Evolutionary conservation across 2,888 invertebrate species (phyloP).

Genomic region (Diarsia brunnea): DNA sequence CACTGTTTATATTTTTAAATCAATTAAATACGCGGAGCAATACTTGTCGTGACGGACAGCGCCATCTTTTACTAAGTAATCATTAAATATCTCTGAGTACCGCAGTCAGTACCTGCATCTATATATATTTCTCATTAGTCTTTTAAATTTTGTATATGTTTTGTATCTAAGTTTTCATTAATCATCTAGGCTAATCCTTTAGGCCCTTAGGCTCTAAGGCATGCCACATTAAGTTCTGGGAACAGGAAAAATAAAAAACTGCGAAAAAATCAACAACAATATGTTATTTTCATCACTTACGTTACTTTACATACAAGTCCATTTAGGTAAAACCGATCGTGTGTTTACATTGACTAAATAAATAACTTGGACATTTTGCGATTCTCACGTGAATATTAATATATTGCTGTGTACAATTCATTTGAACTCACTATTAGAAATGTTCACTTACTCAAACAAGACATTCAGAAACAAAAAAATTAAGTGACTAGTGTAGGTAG

Average conservation of each 20-base stretch:
- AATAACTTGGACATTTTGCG: conserved; percentile 5
- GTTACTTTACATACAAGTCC: background rate
- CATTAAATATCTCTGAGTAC: too few species aligned
- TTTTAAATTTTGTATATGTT: background rate
- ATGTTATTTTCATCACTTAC: conserved; percentile 25
- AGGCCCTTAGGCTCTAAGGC: too few species aligned
- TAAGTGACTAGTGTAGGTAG: background rate
- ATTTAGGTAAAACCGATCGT: conserved; percentile 22
- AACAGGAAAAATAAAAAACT: background rate
- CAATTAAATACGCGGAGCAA: too few species aligned
- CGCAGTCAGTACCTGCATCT: too few species aligned
- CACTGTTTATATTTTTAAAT: too few species aligned
- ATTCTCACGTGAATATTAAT: conserved; percentile 36
- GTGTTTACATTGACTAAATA: conserved; percentile 9
- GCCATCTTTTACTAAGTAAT: too few species aligned
- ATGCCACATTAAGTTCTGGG: background rate
- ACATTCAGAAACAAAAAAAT: background rate
- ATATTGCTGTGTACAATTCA: background rate
- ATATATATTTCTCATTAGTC: too few species aligned
- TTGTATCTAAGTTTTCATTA: too few species aligned
- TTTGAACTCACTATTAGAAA: conserved; percentile 3
- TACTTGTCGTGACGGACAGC: too few species aligned
- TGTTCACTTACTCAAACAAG: background rate
- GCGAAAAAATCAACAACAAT: background rate
- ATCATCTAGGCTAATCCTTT: background rate